phyloP scores from a whole-genome alignment of 2,797 vertebrate genomes.

The Microctenopoma lineatum region DNA sequence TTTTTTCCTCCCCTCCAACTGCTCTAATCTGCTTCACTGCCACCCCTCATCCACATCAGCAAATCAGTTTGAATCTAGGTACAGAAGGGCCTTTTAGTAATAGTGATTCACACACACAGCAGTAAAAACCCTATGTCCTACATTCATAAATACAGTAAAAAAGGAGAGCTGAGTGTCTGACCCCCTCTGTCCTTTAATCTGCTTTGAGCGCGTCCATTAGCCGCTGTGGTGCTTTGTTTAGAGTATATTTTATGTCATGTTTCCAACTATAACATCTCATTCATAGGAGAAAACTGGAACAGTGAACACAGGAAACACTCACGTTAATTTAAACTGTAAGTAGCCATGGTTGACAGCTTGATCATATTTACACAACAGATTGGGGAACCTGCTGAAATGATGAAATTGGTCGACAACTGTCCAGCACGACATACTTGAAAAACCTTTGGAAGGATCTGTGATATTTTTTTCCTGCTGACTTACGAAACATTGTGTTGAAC shows the following conservation, averaged over 20 bases:
- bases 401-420: not conserved
- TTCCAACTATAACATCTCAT: slow-evolving; percentile 25
- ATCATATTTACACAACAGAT: slow-evolving; percentile 7
- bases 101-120: slow-evolving; percentile 7
- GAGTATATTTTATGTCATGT: slow-evolving; percentile 22
- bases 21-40: slow-evolving; percentile 5
- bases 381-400: not conserved
- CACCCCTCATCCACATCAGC: slow-evolving; percentile 26
- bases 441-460: not conserved
- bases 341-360: slow-evolving; percentile 3
- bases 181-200: slow-evolving; percentile 59
- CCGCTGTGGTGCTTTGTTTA: slow-evolving; percentile 10
- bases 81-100: slow-evolving; percentile 27
- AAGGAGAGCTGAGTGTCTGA: slow-evolving; percentile 37
- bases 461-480: slow-evolving; percentile 73
- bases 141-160: slow-evolving; percentile 63
- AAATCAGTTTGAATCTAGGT: slow-evolving; percentile 34
- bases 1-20: slow-evolving; percentile 11
- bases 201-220: slow-evolving; percentile 60
- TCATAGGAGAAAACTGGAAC: not conserved
- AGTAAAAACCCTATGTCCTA: slow-evolving; percentile 54
- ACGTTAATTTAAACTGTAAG: slow-evolving; percentile 13
- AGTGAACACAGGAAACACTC: not conserved
- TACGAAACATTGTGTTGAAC: slow-evolving; percentile 99
- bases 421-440: not conserved